Conservation (phyloP, 2,797 vertebrate genomes). For the Sebastes hopkinsi region DNA sequence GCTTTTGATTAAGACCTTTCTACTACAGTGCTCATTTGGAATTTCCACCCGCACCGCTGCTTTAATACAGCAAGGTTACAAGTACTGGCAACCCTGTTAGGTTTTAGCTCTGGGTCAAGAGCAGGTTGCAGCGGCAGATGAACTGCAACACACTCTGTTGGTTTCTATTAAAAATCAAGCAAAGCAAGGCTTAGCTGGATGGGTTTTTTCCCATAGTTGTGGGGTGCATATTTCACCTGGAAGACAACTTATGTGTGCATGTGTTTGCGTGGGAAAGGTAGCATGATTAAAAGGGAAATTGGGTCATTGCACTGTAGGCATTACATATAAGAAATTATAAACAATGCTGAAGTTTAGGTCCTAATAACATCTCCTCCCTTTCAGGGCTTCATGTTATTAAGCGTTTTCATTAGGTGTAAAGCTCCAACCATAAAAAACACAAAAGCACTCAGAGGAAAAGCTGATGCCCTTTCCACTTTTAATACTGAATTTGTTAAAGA, state of each 20-base stretch:
- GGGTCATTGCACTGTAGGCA: conserved; percentile 10
- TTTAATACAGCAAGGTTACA: conserved; percentile 49
- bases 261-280: neutral
- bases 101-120: conserved; percentile 54
- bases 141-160: conserved; percentile 20
- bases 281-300: conserved; percentile 18
- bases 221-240: neutral
- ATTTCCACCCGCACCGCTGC: conserved; percentile 46
- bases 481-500: neutral
- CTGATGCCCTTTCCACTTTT: neutral
- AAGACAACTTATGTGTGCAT: neutral
- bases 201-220: conserved; percentile 14
- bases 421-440: conserved; percentile 4
- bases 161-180: conserved; percentile 14
- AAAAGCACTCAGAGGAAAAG: neutral
- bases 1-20: conserved; percentile 69
- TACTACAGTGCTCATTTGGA: conserved; percentile 59
- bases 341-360: neutral
- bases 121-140: conserved; percentile 11
- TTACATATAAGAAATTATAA: conserved; percentile 5
- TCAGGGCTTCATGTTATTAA: neutral
- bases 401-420: neutral
- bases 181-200: neutral
- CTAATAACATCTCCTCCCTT: neutral
- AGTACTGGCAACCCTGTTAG: conserved; percentile 45